A percentile compares a stretch with the other conserved stretches of the same genome.
Conservation (phyloP, 2,113 vertebrate species). For the Chauna torquata region DNA sequence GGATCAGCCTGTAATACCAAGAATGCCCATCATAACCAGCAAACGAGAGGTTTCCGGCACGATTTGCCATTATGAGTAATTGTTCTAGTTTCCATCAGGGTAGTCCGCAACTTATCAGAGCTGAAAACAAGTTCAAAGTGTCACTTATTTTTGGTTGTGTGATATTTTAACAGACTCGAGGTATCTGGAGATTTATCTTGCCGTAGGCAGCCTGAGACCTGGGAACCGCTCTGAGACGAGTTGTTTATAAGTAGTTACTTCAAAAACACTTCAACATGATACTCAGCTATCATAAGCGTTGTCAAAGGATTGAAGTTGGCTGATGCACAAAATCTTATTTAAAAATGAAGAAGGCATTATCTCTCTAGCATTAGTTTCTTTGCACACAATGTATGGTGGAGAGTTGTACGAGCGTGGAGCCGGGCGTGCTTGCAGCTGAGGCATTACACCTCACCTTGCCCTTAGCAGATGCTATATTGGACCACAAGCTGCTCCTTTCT, state of each 20-base stretch:
- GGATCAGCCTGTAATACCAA: background rate
- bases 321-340: background rate
- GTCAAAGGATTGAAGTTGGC: background rate
- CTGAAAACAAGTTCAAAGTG: background rate
- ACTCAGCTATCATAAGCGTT: background rate
- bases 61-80: background rate
- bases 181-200: background rate
- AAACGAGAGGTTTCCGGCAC: background rate
- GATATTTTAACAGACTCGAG: background rate
- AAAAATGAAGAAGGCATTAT: background rate
- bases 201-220: background rate
- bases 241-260: background rate
- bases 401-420: background rate
- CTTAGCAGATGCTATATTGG: background rate
- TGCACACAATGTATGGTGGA: fast-evolving
- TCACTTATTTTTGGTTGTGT: background rate
- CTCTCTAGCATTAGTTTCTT: background rate
- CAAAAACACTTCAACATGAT: background rate
- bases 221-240: background rate
- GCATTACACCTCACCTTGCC: background rate
- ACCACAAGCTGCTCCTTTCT: background rate
- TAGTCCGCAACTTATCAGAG: background rate
- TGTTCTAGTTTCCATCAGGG: background rate
- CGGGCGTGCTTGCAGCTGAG: background rate
- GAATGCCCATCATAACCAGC: background rate